Base-by-base conservation (phyloP, 1,140 invertebrate species). In the Tribolium castaneum region DNA sequence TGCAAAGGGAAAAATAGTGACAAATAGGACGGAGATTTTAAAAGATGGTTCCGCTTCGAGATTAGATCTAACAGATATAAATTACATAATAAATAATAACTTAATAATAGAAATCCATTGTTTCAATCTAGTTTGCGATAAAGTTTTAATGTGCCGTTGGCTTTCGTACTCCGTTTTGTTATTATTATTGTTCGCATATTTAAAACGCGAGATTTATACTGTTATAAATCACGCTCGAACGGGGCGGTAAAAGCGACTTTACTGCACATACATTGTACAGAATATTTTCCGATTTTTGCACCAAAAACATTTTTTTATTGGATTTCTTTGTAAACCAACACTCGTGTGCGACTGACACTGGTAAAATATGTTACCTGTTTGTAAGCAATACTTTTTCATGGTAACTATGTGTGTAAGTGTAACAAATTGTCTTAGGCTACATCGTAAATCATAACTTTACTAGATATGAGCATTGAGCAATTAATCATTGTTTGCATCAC, bases 401-500 rank as follows among this genome's bases (percentile, higher is more conserved):
- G 25, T 66, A 66, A 66, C 22, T 66, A 66, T 22, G 59, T 66
- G 59, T 66, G 59, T 66, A 66, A 66, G 59, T 66, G 59, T 66
- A 66, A 66, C 59, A 66, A 66, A 66, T 66, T 66, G 59, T 66
- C 59, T 66, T 35, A 30, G 25, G 25, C 59, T 66, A n/a, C 30
- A 39, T 39, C 59, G 35, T 66, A 66, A 66, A 66, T 66, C 59
- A 66, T 35, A 66, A 66, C 25, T 59, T 39, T 66, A 66, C 59
- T 4, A 66, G 59, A 66, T 66, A 66, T 66, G 30, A 66, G 59
- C 59, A 66, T n/a, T 39, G n/a, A 39, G 30, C 59, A 39, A 66
- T 66, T 66, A 66, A 66, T 66, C 59, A 66, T 66, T 66, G 59
- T 66, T 66, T 66, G 59, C 59, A 66, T 66, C 59, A 66, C 59